These are phyloP conservation scores for Rhadina sibilatrix DNA, from an alignment of 2,113 vertebrate genomes.

Conservation along the genomic window DNA sequence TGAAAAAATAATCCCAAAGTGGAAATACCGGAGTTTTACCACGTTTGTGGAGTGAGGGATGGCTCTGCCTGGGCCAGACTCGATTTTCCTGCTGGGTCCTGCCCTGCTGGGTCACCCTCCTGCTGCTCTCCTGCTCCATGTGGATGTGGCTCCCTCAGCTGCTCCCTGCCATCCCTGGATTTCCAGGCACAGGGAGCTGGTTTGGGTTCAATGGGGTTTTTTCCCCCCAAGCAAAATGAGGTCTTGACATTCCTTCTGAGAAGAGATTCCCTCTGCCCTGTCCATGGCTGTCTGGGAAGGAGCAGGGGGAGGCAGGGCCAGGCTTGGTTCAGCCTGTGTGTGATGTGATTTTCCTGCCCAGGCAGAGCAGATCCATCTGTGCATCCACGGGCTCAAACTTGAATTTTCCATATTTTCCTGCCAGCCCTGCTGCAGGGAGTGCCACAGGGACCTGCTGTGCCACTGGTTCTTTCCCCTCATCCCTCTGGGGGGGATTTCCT, in stretches of 20 bases:
- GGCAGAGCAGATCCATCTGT: background rate
- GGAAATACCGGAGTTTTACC: background rate
- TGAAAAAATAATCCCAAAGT: background rate
- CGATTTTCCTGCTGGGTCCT: background rate
- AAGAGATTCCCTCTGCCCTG: background rate
- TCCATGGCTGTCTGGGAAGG: background rate
- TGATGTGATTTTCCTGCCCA: background rate
- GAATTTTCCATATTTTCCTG: background rate
- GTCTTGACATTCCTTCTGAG: background rate
- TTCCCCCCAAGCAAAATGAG: fast-evolving
- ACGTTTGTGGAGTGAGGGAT: background rate
- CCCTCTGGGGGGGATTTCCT: background rate
- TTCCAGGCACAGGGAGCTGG: background rate
- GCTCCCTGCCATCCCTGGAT: background rate
- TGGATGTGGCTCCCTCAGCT: background rate
- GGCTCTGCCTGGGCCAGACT: background rate
- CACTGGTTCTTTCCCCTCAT: background rate
- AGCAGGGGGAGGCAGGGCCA: background rate
- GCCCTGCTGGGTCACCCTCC: background rate
- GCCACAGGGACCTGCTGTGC: background rate
- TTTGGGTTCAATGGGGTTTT: background rate
- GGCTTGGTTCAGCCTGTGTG: background rate
- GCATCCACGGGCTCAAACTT: background rate
- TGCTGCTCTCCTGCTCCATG: background rate
- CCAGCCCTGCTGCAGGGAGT: background rate